Evolutionary conservation across 2,888 invertebrate species (phyloP).

Genomic region (Lasioglossum lativentre): DNA sequence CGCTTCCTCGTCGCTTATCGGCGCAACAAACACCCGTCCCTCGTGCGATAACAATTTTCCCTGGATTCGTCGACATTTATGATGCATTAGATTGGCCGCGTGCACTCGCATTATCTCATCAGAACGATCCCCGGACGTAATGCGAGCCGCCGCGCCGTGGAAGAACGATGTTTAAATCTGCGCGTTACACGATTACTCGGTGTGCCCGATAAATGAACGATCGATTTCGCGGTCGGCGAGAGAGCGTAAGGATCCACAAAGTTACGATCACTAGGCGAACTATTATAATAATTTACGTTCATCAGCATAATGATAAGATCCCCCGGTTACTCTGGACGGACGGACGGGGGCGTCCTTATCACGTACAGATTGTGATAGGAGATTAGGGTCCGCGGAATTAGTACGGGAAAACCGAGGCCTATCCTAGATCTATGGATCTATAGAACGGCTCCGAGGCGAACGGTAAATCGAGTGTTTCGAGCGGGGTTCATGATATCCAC

Average conservation of each 20-base stretch:
- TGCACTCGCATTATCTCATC: constrained; percentile 40
- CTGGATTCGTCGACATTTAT: constrained; percentile 48
- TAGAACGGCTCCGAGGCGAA: constrained; percentile 47
- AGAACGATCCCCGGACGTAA: constrained; percentile 26
- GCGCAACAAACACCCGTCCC: constrained; percentile 16
- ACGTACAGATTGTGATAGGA: constrained; percentile 73
- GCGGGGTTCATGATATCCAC: constrained; percentile 60
- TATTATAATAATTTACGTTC: constrained; percentile 64
- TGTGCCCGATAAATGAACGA: constrained; percentile 48
- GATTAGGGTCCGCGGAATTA: constrained; percentile 77
- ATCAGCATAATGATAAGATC: constrained; percentile 57
- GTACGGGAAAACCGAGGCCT: constrained; percentile 64
- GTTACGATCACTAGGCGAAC: constrained; percentile 44
- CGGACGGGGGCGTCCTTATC: constrained; percentile 52
- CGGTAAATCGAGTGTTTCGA: constrained; percentile 66
- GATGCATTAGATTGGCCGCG: constrained; percentile 37
- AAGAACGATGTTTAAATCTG: constrained; percentile 27
- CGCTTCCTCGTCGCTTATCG: constrained; percentile 50
- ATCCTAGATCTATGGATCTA: constrained; percentile 62
- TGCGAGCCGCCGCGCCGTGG: not conserved
- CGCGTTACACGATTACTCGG: constrained; percentile 34
- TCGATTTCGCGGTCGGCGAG: constrained; percentile 23
- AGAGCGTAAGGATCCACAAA: constrained; percentile 37
- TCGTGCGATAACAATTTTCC: constrained; percentile 37
- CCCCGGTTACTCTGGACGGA: not conserved